phyloP scores from a whole-genome alignment of 1,140 invertebrate species.

The Zaprionus kolodkinae region DNA sequence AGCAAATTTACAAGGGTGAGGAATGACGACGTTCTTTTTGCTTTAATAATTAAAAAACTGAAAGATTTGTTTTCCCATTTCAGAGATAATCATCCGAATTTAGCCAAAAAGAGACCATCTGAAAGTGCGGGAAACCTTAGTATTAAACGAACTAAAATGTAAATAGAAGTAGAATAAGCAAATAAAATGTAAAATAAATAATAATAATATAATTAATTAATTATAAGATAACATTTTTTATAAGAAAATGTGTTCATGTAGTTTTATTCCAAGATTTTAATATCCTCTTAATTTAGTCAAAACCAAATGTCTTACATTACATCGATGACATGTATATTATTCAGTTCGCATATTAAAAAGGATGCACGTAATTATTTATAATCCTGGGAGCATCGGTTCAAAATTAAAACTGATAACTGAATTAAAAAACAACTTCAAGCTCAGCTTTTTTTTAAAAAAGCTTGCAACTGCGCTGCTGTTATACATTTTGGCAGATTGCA shows the following conservation, averaged over 20 bases:
- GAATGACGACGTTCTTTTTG: not conserved
- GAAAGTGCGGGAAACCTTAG: slow-evolving; percentile 5
- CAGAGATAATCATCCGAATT: slow-evolving; percentile 9
- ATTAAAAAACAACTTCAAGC: not conserved
- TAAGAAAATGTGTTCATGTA: too few relatives aligned
- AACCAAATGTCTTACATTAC: too few relatives aligned
- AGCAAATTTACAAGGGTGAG: slow-evolving; percentile 1
- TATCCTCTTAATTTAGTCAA: too few relatives aligned
- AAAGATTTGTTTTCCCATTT: not conserved
- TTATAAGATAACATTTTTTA: too few relatives aligned
- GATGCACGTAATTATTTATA: too few relatives aligned
- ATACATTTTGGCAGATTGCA: slow-evolving; percentile 36
- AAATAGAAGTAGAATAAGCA: not conserved
- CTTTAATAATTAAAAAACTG: not conserved
- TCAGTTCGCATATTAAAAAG: too few relatives aligned
- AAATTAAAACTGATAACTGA: not conserved
- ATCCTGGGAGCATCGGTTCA: not conserved
- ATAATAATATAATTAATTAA: too few relatives aligned
- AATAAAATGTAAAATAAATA: not conserved
- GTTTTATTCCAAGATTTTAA: too few relatives aligned
- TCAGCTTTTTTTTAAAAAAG: slow-evolving; percentile 17
- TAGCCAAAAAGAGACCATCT: slow-evolving; percentile 14
- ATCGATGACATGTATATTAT: too few relatives aligned
- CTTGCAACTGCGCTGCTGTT: slow-evolving; percentile 34
- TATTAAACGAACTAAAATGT: slow-evolving; percentile 32